A percentile compares a stretch with the other conserved stretches of the same genome.
Conservation (phyloP, 2,888 invertebrate species). For the Drosophila aldrichi region DNA sequence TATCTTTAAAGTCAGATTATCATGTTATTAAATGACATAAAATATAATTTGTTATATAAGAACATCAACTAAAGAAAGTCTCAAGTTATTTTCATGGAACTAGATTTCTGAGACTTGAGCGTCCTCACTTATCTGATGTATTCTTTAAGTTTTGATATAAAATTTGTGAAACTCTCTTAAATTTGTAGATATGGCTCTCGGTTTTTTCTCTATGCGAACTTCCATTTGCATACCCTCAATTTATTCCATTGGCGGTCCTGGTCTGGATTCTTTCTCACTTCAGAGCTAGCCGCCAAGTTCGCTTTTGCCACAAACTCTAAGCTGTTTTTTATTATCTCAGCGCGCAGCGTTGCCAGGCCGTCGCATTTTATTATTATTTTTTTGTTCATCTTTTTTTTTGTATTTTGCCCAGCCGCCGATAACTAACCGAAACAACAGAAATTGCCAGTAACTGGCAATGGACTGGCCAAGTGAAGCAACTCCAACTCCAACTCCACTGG, state of each 20-base stretch:
- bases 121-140: not conserved
- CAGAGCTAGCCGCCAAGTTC: slow-evolving; percentile 10
- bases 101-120: too few species aligned
- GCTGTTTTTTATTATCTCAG: slow-evolving; percentile 52
- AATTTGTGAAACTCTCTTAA: not conserved
- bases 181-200: not conserved
- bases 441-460: slow-evolving; percentile 33
- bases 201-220: not conserved
- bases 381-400: not conserved
- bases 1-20: too few species aligned
- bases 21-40: too few species aligned
- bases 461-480: slow-evolving; percentile 6
- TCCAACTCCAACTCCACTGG: not conserved
- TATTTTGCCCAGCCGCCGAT: slow-evolving; percentile 36
- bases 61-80: too few species aligned
- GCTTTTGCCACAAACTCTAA: slow-evolving; percentile 32
- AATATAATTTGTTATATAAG: too few species aligned
- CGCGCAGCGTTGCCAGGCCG: slow-evolving; percentile 37
- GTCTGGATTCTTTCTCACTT: slow-evolving; percentile 11
- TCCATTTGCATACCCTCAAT: slow-evolving; percentile 6
- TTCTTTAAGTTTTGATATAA: not conserved
- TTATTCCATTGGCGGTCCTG: slow-evolving; percentile 7
- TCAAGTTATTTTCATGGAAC: too few species aligned
- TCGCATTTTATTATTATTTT: slow-evolving; percentile 28
- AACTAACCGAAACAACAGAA: slow-evolving; percentile 45